Evolutionary conservation across 2,888 invertebrate genomes (phyloP).

Genomic region (Lydus trimaculatus): DNA sequence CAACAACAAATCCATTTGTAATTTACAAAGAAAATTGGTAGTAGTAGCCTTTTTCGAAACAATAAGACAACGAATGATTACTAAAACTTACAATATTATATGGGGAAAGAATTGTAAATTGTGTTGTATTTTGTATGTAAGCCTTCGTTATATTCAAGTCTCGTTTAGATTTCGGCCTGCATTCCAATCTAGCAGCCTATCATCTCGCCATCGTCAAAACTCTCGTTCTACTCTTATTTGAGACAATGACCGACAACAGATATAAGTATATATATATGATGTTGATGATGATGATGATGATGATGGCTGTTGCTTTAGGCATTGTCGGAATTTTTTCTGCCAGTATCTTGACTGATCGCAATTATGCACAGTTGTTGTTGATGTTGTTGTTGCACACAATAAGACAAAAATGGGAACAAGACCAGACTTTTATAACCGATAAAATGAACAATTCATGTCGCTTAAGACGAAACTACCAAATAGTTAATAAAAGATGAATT

Average conservation of each 20-base stretch:
- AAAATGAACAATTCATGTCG: slow-evolving; percentile 9
- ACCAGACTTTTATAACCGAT: slow-evolving; percentile 3
- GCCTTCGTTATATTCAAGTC: slow-evolving; percentile 16
- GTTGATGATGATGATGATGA: background rate
- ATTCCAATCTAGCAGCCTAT: slow-evolving; percentile 18
- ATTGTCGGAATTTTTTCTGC: slow-evolving; percentile 14
- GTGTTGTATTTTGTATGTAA: background rate
- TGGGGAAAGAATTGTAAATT: background rate
- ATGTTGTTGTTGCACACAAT: background rate
- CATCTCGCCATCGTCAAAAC: slow-evolving; percentile 13
- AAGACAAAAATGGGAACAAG: slow-evolving; percentile 4
- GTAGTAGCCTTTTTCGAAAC: background rate
- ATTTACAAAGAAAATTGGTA: slow-evolving; percentile 10
- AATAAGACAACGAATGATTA: slow-evolving; percentile 1
- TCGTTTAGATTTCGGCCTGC: slow-evolving; percentile 14
- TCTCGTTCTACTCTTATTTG: slow-evolving; percentile 8
- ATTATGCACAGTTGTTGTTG: slow-evolving; percentile 13
- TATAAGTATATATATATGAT: background rate
- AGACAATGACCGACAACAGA: slow-evolving; percentile 11
- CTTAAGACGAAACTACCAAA: background rate
- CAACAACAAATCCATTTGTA: background rate
- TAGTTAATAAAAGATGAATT: slow-evolving; percentile 8
- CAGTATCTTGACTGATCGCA: slow-evolving; percentile 15
- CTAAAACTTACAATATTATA: background rate
- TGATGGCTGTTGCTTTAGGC: slow-evolving; percentile 11